These are phyloP conservation scores for Microplitis manilae DNA, from an alignment of 2,888 invertebrate species.

Conservation along the genomic window DNA sequence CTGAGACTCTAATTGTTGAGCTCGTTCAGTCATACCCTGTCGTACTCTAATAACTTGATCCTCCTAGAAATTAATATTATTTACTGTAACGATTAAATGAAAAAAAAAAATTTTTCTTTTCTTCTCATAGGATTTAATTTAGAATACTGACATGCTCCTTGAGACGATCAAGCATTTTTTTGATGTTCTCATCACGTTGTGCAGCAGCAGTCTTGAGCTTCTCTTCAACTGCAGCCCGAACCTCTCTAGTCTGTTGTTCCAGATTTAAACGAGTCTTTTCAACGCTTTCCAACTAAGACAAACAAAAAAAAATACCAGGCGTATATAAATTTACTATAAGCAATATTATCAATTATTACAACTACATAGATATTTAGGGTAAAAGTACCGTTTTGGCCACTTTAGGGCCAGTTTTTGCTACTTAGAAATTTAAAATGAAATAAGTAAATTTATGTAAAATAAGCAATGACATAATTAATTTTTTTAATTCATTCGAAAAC, in stretches of 20 bases:
- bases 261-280: slow-evolving; percentile 81
- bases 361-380: too few species aligned
- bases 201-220: slow-evolving; percentile 90
- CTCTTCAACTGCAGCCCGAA: slow-evolving; percentile 89
- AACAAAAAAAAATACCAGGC: slow-evolving; percentile 5
- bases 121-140: slow-evolving; percentile 14
- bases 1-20: slow-evolving; percentile 79
- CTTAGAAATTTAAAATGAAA: too few species aligned
- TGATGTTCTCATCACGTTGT: slow-evolving; percentile 92
- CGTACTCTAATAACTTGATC: slow-evolving; percentile 83
- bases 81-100: slow-evolving; percentile 5
- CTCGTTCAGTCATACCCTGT: slow-evolving; percentile 78
- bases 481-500: too few species aligned
- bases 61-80: slow-evolving; percentile 74
- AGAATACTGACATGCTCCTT: slow-evolving; percentile 87
- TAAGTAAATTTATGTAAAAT: too few species aligned
- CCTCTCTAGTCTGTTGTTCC: slow-evolving; percentile 89
- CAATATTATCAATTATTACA: not conserved
- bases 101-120: slow-evolving; percentile 6
- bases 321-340: not conserved
- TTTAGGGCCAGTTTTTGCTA: too few species aligned
- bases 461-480: too few species aligned
- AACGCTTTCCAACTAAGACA: slow-evolving; percentile 72
- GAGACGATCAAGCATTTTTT: slow-evolving; percentile 91
- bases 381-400: too few species aligned